Evolutionary conservation across 2,113 vertebrate species (phyloP), one percentile per base, ranked within the genome.

Genomic region (Cinclus mexicanus): DNA sequence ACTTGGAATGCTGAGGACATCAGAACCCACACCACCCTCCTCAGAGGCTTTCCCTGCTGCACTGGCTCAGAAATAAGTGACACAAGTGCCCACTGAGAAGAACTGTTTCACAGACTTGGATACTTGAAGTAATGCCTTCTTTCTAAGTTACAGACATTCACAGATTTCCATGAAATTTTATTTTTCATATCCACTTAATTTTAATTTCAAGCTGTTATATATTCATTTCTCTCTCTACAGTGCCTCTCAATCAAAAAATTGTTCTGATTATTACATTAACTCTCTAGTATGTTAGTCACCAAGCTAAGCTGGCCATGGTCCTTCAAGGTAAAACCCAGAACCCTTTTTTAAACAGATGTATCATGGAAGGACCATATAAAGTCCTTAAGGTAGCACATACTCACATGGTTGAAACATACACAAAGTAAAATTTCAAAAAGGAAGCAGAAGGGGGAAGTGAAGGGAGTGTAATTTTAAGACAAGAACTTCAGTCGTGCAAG

Each of bases 381-480:
- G 42, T 59, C 21, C 61, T 70, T 50, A 44, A 71, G 3, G 11
- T 46, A 68, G 49, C 65, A 60, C 11, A 14, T 7, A 20, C 7
- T 60, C 28, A 69, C 23, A 56, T 47, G 5, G 7, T 22, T 49
- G 57, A 90, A 80, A 72, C 2, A 6, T 6, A 70, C 5, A 88
- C 20, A 80, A 76, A 80, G 35, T 37, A 37, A 49, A 29, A 4
- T 3, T 3, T 67, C 39, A 1, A 46, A 55, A n/a, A 47, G 1
- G 4, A 3, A 7, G 3, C 12, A 50, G 25, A 16, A 29, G 3
- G 11, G 5, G 3, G 12, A 16, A 60, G 9, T 37, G 6, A 61
- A 56, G 31, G 6, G 10, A 84, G 4, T 35, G 16, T 47, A 75
- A 72, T 46, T 87, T 87, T 61, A 85, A 42, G 16, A 49, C 10